phyloP scores from a whole-genome alignment of 2,797 vertebrate species.

The Sardinella longiceps region DNA sequence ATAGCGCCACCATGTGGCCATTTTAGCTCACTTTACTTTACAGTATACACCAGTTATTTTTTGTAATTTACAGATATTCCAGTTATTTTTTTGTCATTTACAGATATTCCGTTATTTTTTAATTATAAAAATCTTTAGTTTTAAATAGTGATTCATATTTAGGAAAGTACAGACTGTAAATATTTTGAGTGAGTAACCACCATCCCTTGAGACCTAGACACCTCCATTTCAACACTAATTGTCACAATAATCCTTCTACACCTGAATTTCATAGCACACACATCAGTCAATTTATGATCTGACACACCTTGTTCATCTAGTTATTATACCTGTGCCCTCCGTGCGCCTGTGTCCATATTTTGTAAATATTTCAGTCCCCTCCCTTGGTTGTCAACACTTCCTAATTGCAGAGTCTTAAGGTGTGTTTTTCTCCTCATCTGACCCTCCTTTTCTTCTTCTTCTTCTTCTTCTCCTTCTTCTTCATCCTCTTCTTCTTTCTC shows the following conservation, averaged over 20 bases:
- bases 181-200: background rate
- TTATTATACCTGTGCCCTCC: background rate
- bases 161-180: background rate
- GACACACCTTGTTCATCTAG: background rate
- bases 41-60: background rate
- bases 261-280: background rate
- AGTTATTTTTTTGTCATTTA: background rate
- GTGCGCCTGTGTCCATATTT: background rate
- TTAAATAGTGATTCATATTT: background rate
- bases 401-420: background rate
- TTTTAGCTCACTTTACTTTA: background rate
- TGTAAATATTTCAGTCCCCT: background rate
- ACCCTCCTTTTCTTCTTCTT: background rate
- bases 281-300: background rate
- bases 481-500: slow-evolving; percentile 6
- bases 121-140: too few relatives aligned
- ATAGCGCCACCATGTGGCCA: slow-evolving; percentile 40
- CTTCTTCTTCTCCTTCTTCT: background rate
- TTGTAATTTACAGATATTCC: background rate
- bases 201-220: background rate
- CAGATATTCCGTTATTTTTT: too few relatives aligned
- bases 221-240: background rate
- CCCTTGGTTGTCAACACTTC: slow-evolving; percentile 19
- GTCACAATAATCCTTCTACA: background rate
- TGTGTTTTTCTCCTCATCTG: slow-evolving; percentile 22